Conservation (phyloP, 23 tunicate species). For the Styela clava region DNA sequence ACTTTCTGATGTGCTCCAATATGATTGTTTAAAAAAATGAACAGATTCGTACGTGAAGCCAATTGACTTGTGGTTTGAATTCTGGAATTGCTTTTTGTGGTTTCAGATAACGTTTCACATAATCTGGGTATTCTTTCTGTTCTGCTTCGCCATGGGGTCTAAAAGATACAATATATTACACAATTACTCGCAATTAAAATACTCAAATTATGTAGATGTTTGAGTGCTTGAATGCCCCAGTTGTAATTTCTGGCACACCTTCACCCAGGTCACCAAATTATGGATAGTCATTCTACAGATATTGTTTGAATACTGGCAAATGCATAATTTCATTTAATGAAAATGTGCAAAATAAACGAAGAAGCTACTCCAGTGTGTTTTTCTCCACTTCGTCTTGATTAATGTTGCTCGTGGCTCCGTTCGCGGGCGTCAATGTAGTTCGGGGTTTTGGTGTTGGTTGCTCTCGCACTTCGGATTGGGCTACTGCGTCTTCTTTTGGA, state of each 20-base stretch:
- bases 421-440: not conserved
- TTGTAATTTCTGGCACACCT: too few species aligned
- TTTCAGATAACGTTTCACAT: constrained; percentile 46
- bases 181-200: too few species aligned
- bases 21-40: too few species aligned
- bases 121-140: constrained; percentile 57
- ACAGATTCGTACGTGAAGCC: constrained; percentile 86
- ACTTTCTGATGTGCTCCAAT: too few species aligned
- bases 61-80: constrained; percentile 64
- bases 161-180: too few species aligned
- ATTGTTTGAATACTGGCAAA: too few species aligned
- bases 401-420: constrained; percentile 10
- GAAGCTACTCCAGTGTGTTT: not conserved
- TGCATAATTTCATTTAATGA: too few species aligned
- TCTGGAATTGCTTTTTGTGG: constrained; percentile 60
- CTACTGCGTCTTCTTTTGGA: not conserved
- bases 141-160: not conserved
- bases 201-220: too few species aligned
- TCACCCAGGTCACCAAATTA: too few species aligned
- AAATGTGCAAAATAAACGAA: too few species aligned
- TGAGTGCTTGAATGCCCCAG: too few species aligned
- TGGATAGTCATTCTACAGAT: too few species aligned
- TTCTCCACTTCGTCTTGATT: constrained; percentile 6
- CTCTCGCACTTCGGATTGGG: not conserved
- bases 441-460: constrained; percentile 34